Evolutionary conservation across 2,797 vertebrate genomes (phyloP).

Genomic region (Schizopygopsis malacanthus): DNA sequence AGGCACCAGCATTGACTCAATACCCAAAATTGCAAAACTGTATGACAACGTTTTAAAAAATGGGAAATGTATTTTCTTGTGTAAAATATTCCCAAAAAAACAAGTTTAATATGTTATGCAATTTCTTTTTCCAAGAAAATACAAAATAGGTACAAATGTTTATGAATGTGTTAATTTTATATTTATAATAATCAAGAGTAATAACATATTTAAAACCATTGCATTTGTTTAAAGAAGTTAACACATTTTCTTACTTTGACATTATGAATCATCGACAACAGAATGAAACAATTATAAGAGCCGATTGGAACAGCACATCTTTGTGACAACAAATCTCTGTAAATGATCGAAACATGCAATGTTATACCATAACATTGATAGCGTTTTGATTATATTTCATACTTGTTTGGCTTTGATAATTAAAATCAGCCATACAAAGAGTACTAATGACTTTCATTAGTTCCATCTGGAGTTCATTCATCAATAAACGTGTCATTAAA

Average conservation of each 20-base stretch:
- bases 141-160: not conserved
- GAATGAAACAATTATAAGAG: conserved; percentile 9
- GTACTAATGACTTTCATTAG: conserved; percentile 13
- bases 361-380: conserved; percentile 15
- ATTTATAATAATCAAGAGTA: not conserved
- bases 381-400: not conserved
- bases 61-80: not conserved
- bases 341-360: conserved; percentile 4
- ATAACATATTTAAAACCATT: not conserved
- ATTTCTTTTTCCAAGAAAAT: not conserved
- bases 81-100: not conserved
- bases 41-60: not conserved
- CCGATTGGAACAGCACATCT: not conserved
- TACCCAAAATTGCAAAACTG: not conserved
- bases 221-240: conserved; percentile 1
- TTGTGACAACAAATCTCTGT: conserved; percentile 11
- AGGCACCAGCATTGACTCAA: conserved; percentile 35
- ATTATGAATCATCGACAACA: conserved; percentile 12
- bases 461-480: conserved; percentile 29
- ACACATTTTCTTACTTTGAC: conserved; percentile 4
- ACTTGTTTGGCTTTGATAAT: conserved; percentile 29
- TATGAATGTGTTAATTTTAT: not conserved
- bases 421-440: conserved; percentile 26
- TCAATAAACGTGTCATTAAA: conserved; percentile 4
- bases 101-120: not conserved